A percentile compares a stretch with the other conserved stretches of the same genome.
Evolutionary conservation across 1,140 invertebrate genomes (phyloP).

Genomic region (Drosophila nasuta): DNA sequence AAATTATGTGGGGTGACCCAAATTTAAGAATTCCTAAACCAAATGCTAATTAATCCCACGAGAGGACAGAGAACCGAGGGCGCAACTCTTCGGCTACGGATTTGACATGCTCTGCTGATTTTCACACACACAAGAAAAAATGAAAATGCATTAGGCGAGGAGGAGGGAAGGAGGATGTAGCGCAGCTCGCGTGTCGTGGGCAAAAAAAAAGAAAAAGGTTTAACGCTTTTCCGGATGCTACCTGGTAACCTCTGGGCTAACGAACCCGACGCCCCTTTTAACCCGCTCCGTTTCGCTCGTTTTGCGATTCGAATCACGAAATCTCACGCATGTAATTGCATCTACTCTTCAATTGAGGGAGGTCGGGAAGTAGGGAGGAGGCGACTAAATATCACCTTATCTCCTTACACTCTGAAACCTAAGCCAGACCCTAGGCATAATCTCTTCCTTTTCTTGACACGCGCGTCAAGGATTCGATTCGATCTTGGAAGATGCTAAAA

Average conservation of each 20-base stretch:
- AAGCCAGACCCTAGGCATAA: conserved; percentile 42
- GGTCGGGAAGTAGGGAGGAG: conserved; percentile 5
- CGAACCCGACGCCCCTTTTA: conserved; percentile 32
- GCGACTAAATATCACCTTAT: conserved; percentile 50
- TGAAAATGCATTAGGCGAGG: background rate
- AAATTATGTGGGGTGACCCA: conserved; percentile 50
- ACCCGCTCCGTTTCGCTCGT: conserved; percentile 33
- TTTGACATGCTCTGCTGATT: conserved; percentile 69
- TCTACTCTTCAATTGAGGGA: background rate
- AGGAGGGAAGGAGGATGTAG: background rate
- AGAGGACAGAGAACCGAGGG: conserved; percentile 14
- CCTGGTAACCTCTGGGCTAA: conserved; percentile 22
- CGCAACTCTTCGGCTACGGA: conserved; percentile 21
- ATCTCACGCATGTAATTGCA: conserved; percentile 80
- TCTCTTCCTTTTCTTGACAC: conserved; percentile 58
- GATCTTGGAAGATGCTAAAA: conserved; percentile 20
- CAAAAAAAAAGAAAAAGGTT: conserved; percentile 15
- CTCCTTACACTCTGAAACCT: conserved; percentile 13
- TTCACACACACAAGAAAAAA: conserved; percentile 57
- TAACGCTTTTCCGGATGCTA: conserved; percentile 40
- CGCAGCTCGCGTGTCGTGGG: conserved; percentile 37
- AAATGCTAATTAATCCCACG: conserved; percentile 80
- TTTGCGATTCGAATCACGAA: conserved; percentile 67
- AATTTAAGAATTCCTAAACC: conserved; percentile 52
- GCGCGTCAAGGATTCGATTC: conserved; percentile 46